phyloP scores from a whole-genome alignment of 2,888 invertebrate species.

The Achlya flavicornis region DNA sequence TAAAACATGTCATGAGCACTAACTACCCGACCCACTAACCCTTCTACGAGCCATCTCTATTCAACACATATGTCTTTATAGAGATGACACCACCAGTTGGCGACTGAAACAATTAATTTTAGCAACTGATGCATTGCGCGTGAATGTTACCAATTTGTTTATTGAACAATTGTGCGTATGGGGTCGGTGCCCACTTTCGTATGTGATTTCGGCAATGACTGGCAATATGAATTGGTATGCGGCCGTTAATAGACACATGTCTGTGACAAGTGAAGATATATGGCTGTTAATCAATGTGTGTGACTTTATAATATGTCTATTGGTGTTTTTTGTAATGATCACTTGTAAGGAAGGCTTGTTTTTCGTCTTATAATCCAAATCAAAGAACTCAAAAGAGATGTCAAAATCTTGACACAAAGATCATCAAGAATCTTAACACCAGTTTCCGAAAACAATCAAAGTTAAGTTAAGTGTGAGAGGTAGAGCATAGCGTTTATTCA shows the following conservation, averaged over 20 bases:
- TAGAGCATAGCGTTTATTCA: no score
- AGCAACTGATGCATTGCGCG: conserved; percentile 49
- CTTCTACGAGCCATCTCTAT: conserved; percentile 25
- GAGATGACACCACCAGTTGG: conserved; percentile 72
- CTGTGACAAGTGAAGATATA: conserved; percentile 6
- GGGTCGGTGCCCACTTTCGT: conserved; percentile 44
- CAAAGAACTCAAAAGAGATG: not conserved
- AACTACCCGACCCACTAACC: conserved; percentile 58
- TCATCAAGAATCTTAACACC: no score
- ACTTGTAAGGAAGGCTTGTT: not conserved
- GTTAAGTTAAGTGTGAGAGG: no score
- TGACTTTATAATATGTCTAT: not conserved
- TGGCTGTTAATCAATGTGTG: conserved; percentile 1
- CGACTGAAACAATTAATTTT: conserved; percentile 67
- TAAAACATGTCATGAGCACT: conserved; percentile 22
- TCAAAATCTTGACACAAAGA: no score
- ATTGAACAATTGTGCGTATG: conserved; percentile 39
- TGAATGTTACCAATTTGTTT: conserved; percentile 51
- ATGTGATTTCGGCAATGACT: conserved; percentile 39
- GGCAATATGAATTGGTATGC: conserved; percentile 31
- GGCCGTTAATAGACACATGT: conserved; percentile 2
- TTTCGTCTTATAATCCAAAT: no score
- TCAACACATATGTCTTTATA: conserved; percentile 63
- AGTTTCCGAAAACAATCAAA: no score
- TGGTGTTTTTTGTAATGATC: conserved; percentile 3